phyloP scores from a whole-genome alignment of 2,888 invertebrate species.

The Bombylius major region DNA sequence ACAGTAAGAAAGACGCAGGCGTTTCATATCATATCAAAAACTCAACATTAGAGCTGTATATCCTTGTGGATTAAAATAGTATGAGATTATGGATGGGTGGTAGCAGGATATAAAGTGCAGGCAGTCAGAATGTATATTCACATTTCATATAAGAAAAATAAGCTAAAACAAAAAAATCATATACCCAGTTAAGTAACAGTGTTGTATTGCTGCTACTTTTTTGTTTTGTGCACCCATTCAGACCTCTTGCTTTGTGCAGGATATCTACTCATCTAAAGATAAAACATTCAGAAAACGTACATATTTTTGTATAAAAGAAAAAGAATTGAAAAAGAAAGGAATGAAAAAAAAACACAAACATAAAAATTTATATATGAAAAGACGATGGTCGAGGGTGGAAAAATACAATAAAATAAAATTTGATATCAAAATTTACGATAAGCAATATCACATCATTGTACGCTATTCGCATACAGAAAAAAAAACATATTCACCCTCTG shows the following conservation, averaged over 20 bases:
- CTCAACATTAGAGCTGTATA: constrained; percentile 1
- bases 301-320: no score
- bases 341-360: neutral
- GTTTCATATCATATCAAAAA: constrained; percentile 19
- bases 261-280: neutral
- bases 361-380: constrained; percentile 15
- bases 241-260: no score
- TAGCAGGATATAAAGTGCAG: no score
- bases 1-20: constrained; percentile 15
- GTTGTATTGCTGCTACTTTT: no score
- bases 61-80: no score
- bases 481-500: constrained; percentile 12
- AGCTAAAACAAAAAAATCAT: no score
- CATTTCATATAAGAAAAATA: no score
- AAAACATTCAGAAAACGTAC: neutral
- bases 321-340: neutral
- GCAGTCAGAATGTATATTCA: neutral
- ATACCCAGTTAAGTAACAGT: no score
- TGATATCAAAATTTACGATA: constrained; percentile 22
- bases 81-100: neutral
- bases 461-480: constrained; percentile 40
- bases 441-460: constrained; percentile 28
- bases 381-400: constrained; percentile 8
- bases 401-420: constrained; percentile 20
- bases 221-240: no score